phyloP scores from a whole-genome alignment of 37 sponge, comb jelly and placozoan species.

The Bolinopsis microptera region DNA sequence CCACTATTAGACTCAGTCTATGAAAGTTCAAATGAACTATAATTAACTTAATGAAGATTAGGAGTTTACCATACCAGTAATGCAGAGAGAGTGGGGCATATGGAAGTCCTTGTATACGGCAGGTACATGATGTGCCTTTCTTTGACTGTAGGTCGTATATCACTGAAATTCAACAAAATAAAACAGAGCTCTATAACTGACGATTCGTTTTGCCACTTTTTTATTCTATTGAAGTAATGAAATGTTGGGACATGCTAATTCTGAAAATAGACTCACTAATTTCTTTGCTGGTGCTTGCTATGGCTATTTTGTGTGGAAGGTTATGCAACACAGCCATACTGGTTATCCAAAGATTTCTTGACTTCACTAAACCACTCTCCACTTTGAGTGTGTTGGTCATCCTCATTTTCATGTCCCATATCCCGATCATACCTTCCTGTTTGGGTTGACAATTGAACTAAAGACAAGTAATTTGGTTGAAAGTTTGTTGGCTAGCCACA shows the following conservation, averaged over 20 bases:
- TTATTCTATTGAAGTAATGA: too few species aligned
- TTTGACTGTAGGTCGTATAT: conserved; percentile 66
- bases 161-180: conserved; percentile 3
- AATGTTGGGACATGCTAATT: too few species aligned
- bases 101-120: conserved; percentile 49
- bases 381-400: conserved; percentile 43
- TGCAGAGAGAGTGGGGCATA: conserved; percentile 62
- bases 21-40: too few species aligned
- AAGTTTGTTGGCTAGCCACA: too few species aligned
- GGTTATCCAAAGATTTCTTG: conserved; percentile 63
- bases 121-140: conserved; percentile 49
- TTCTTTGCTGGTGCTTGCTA: conserved; percentile 67
- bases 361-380: conserved; percentile 57
- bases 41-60: too few species aligned
- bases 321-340: conserved; percentile 56
- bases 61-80: too few species aligned
- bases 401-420: conserved; percentile 67
- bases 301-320: conserved; percentile 57
- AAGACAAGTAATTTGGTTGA: too few species aligned
- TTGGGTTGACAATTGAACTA: not conserved
- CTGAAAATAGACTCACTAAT: conserved; percentile 24
- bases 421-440: conserved; percentile 60
- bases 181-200: too few species aligned
- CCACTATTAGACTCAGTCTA: too few species aligned
- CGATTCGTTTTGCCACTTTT: too few species aligned